Evolutionary conservation across 2,888 invertebrate genomes (phyloP).

Genomic region (Acrobasis consociella): DNA sequence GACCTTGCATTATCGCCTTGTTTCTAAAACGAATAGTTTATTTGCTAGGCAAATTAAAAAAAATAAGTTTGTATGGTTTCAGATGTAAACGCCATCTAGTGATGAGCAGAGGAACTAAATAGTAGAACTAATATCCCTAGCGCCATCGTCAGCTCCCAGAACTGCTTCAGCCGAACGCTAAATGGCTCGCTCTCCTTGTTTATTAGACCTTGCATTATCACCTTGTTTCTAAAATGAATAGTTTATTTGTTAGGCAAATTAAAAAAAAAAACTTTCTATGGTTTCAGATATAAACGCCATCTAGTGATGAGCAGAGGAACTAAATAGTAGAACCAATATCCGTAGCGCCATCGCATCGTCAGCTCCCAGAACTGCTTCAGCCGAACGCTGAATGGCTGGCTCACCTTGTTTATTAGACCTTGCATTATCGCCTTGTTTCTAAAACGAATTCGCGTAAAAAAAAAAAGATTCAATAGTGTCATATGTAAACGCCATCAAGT

Average conservation of each 20-base stretch:
- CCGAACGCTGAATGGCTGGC: constrained; percentile 95
- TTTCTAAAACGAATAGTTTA: constrained; percentile 70
- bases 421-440: constrained; percentile 89
- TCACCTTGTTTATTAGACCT: constrained; percentile 87
- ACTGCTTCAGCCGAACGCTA: constrained; percentile 94
- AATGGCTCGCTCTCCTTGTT: constrained; percentile 92
- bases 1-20: constrained; percentile 89
- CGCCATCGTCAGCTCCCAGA: constrained; percentile 92
- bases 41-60: neutral
- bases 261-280: no score
- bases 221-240: constrained; percentile 82
- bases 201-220: constrained; percentile 89
- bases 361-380: constrained; percentile 96
- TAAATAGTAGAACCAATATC: no score
- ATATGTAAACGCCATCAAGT: constrained; percentile 5
- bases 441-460: constrained; percentile 32
- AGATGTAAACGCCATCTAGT: constrained; percentile 5
- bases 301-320: neutral
- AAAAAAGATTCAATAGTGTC: no score
- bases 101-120: neutral
- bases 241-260: no score
- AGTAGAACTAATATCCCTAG: no score
- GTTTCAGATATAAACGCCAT: no score
- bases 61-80: no score
- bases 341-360: constrained; percentile 85